Conservation (phyloP, 2,113 vertebrate species). For the Paramormyrops kingsleyae region DNA sequence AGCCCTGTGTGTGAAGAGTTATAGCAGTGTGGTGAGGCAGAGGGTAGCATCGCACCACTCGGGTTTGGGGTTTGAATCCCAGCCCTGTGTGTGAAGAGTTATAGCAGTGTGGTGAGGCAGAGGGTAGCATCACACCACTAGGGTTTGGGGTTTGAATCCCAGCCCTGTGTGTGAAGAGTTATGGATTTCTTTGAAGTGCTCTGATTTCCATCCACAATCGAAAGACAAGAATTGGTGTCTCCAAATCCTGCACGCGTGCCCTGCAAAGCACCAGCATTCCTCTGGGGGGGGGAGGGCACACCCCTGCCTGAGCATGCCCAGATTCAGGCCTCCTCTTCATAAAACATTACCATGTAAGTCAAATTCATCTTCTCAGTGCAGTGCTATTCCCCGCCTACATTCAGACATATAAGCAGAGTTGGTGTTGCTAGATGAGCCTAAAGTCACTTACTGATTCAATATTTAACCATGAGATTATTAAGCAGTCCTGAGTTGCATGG, state of each 20-base stretch:
- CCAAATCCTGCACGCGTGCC: neutral
- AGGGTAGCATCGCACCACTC: neutral
- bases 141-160: too few relatives aligned
- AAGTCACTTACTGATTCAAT: neutral
- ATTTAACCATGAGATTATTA: neutral
- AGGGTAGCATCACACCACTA: neutral
- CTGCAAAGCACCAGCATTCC: neutral
- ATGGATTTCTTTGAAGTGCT: neutral
- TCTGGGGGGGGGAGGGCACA: neutral
- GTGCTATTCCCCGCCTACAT: neutral
- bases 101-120: neutral
- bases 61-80: neutral
- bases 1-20: neutral
- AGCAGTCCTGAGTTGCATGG: neutral
- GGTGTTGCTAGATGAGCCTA: neutral
- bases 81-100: neutral
- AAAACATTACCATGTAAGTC: neutral
- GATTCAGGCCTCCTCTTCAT: neutral
- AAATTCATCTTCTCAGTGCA: neutral
- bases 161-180: neutral
- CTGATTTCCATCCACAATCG: neutral
- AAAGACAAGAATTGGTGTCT: neutral
- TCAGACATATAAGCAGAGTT: neutral
- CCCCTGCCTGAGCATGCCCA: neutral
- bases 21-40: neutral